Evolutionary conservation across 2,888 invertebrate genomes (phyloP), one percentile per base, ranked within the genome.

Genomic region (Andrena marginata): DNA sequence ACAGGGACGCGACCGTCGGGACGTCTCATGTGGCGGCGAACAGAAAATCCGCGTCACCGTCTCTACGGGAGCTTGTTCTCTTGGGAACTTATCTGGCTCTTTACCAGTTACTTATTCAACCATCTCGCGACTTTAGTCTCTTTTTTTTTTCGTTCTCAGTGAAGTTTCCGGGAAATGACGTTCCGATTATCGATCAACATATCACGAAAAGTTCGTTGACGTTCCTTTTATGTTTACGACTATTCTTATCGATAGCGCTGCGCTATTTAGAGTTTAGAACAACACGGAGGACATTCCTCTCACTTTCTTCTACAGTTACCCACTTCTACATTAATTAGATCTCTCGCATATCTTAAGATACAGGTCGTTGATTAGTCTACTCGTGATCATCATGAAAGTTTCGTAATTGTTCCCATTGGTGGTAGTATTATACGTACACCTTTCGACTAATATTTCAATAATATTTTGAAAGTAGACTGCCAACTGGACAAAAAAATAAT

Each of bases 71-170:
- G 35, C 77, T 60, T 48, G 56, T 48, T 60, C 77, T 31, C 78
- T 0, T n/a, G 31, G 33, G 64, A 80, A 80, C 71, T 77, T 80
- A 29, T 68, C 29, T 51, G 54, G 76, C 80, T 49, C 29, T 56
- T 51, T 20, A 80, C 67, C 60, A 72, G 59, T 56, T 48, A 65
- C 72, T 63, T 26, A 31, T 42, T 62, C 67, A 6, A 42, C 56
- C 42, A 54, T 77, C 49, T 65, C 31, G 31, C 42, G 3, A 65
- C 35, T 13, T 10, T 5, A 23, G 5, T 77, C n/a, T n/a, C n/a
- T n/a, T n/a, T 62, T 63, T 8, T 64, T 29, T 60, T 56, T 31
- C 33, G 20, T 29, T 26, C 7, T n/a, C 0, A 7, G 49, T 8
- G 29, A 76, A 23, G 35, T 70, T 62, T 29, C 29, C 5, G 35